Base-by-base conservation (phyloP, 2,797 vertebrate genomes). In the Botia kubotai region DNA sequence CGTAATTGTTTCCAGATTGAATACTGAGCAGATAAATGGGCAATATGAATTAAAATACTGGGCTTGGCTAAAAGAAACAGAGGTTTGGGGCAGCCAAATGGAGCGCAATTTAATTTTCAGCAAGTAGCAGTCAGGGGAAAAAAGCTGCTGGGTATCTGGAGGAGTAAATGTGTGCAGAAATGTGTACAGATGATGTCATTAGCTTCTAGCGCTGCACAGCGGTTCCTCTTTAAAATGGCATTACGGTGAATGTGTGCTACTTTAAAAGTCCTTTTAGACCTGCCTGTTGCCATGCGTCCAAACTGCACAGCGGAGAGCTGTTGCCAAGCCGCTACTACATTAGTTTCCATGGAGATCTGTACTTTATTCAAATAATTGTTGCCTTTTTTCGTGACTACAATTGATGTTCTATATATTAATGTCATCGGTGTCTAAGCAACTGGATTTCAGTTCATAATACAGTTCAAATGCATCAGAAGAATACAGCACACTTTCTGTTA, bases 131-230 rank as follows among this genome's bases (percentile, higher is more conserved):
- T 12, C 21, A 33, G 50, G 67, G 68, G 21, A 70, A 36, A 62
- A 65, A 67, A 43, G 55, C 82, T 80, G 67, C 10, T 16, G 72
- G 82, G 57, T 80, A 66, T 66, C 76, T 83, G 75, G 77, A 79
- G 26, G 77, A 79, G 76, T 17, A 76, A 48, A 66, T 14, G 46
- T 81, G 16, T 77, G 75, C 52, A 74, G 82, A 82, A 84, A 84
- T 83, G 83, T 84, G 83, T 84, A 69, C 74, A 84, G 79, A 81
- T 58, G 79, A 78, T 50, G 65, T 84, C 79, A 82, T 84, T 84
- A 84, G 74, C 58, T 79, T 68, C 63, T 72, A 81, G 70, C 46
- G 17, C 53, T 77, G 69, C 75, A 46, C 70, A 84, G 83, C 57
- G n/a, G 75, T 77, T 78, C 53, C 75, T 81, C 83, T 84, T 81